These are phyloP conservation scores for Sander vitreus DNA, from an alignment of 2,113 vertebrate species.

Conservation along the genomic window DNA sequence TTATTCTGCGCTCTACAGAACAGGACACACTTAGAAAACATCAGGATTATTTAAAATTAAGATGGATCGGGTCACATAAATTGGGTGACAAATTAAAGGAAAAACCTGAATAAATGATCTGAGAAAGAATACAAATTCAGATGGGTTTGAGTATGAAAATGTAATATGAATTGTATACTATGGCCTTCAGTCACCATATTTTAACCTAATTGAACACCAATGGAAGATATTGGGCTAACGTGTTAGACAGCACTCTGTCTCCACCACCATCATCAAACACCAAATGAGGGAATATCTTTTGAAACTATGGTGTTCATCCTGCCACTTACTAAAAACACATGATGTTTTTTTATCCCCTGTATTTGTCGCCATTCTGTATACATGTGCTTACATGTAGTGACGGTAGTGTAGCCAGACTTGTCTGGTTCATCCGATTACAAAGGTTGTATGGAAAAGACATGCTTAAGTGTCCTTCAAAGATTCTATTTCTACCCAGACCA, in stretches of 20 bases:
- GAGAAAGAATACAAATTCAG: neutral
- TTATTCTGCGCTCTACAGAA: neutral
- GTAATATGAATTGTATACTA: too few species aligned
- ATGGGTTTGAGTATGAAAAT: too few species aligned
- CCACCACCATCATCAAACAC: neutral
- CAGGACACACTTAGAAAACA: too few species aligned
- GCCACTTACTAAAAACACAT: neutral
- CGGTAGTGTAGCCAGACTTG: neutral
- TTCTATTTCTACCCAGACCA: neutral
- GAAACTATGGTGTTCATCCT: neutral
- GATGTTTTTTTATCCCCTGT: neutral
- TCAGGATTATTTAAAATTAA: neutral
- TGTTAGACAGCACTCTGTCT: too few species aligned
- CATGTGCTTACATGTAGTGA: neutral
- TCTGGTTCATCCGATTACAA: neutral
- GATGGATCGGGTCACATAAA: neutral
- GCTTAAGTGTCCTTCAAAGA: neutral
- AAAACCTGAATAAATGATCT: neutral
- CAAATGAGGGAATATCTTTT: neutral
- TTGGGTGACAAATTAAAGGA: neutral
- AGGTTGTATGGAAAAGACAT: neutral
- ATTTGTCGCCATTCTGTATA: neutral
- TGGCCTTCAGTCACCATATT: too few species aligned
- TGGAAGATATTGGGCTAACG: too few species aligned
- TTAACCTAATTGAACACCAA: too few species aligned